Conservation (phyloP, 2,888 invertebrate species). For the Sclerodermus sp. region DNA sequence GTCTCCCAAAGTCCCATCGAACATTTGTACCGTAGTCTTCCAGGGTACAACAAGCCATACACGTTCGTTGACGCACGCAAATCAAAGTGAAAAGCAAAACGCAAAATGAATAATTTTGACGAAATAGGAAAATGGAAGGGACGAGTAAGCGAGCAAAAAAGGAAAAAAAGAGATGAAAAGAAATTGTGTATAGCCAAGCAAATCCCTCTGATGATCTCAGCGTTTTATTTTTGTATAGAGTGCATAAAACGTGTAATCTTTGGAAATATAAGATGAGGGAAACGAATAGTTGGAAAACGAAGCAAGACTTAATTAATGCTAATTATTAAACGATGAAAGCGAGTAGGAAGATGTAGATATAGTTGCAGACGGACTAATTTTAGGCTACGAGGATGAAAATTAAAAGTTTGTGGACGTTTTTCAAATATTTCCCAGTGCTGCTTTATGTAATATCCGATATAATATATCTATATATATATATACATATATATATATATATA, state of each 20-base stretch:
- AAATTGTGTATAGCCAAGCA: slow-evolving; percentile 41
- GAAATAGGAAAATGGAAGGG: slow-evolving; percentile 2
- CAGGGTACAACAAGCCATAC: slow-evolving; percentile 39
- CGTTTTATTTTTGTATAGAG: slow-evolving; percentile 56
- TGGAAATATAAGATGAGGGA: slow-evolving; percentile 30
- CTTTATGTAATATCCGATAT: slow-evolving; percentile 54
- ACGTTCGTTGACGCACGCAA: slow-evolving; percentile 32
- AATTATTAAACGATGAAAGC: not conserved
- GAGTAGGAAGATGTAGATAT: slow-evolving; percentile 19
- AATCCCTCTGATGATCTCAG: slow-evolving; percentile 48
- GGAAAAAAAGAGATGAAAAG: slow-evolving; percentile 21
- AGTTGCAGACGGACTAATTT: slow-evolving; percentile 31
- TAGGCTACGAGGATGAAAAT: slow-evolving; percentile 39
- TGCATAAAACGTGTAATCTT: slow-evolving; percentile 42
- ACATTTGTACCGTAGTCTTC: slow-evolving; percentile 43
- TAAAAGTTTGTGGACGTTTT: slow-evolving; percentile 43
- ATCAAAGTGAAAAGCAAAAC: slow-evolving; percentile 31
- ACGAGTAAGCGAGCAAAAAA: slow-evolving; percentile 13
- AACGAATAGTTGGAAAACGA: slow-evolving; percentile 17
- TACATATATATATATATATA: slow-evolving; percentile 37
- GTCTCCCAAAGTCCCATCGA: not conserved
- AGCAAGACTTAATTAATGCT: slow-evolving; percentile 20
- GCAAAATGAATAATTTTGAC: slow-evolving; percentile 2
- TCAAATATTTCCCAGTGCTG: slow-evolving; percentile 48
- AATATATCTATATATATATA: slow-evolving; percentile 40